phyloP scores from a whole-genome alignment of 2,888 invertebrate species.

The Nemurella pictetii region DNA sequence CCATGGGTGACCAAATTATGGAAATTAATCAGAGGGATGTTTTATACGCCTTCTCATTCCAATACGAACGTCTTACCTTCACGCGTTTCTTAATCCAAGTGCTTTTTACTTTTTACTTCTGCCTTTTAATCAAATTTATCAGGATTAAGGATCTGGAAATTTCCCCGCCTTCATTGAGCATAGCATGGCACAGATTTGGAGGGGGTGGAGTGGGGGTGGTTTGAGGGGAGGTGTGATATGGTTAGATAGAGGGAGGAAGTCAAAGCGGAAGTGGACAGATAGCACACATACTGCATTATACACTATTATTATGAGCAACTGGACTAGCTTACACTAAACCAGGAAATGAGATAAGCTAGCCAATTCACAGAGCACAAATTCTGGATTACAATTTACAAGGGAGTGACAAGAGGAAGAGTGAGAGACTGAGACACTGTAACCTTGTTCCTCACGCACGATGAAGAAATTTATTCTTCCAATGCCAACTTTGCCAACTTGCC shows the following conservation, averaged over 20 bases:
- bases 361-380: not conserved
- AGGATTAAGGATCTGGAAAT: not conserved
- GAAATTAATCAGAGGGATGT: too few relatives aligned
- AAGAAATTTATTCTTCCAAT: too few relatives aligned
- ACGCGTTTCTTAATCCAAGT: not conserved
- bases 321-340: slow-evolving; percentile 32
- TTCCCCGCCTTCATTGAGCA: not conserved
- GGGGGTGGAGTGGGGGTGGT: too few relatives aligned
- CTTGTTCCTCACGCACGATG: too few relatives aligned
- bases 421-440: too few relatives aligned
- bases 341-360: slow-evolving; percentile 36
- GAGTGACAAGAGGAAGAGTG: not conserved
- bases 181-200: not conserved
- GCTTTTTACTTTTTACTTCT: too few relatives aligned
- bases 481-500: too few relatives aligned
- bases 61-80: not conserved
- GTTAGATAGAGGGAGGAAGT: not conserved
- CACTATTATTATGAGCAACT: not conserved
- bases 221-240: not conserved
- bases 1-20: too few relatives aligned
- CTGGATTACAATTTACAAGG: not conserved
- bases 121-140: not conserved
- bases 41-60: not conserved
- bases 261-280: not conserved
- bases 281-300: not conserved